Evolutionary conservation across 92 coral and sea anemone species (phyloP).

Genomic region (Galaxea fascicularis): DNA sequence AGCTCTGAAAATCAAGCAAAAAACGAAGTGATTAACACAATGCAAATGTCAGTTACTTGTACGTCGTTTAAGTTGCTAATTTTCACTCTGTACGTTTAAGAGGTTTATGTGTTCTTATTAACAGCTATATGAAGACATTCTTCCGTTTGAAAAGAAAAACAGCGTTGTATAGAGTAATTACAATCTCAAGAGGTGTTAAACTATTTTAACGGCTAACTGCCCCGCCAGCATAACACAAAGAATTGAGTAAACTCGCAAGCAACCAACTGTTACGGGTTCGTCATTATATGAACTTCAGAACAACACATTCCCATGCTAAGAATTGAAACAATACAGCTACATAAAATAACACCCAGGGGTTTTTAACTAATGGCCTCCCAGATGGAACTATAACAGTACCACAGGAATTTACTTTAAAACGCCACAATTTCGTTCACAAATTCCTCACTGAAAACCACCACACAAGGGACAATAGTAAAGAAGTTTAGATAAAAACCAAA

Average conservation of each 20-base stretch:
- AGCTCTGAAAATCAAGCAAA: constrained; percentile 61
- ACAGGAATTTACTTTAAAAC: neutral
- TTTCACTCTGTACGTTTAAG: constrained; percentile 1
- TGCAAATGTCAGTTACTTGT: too few species aligned
- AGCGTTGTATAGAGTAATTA: neutral
- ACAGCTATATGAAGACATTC: constrained; percentile 6
- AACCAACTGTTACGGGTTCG: neutral
- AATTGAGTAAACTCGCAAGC: neutral
- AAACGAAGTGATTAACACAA: neutral
- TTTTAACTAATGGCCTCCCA: neutral
- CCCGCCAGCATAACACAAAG: neutral
- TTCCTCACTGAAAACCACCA: neutral
- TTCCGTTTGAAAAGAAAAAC: constrained; percentile 23
- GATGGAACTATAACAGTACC: neutral
- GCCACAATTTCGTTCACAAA: neutral
- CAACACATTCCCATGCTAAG: neutral
- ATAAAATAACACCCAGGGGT: neutral
- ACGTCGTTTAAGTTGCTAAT: neutral
- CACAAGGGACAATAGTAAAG: too few species aligned
- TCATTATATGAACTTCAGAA: neutral
- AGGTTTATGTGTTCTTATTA: neutral
- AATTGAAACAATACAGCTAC: neutral
- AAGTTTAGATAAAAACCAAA: neutral
- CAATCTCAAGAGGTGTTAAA: constrained; percentile 18
- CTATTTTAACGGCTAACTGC: constrained; percentile 1